Base-by-base conservation (phyloP, 2,113 vertebrate species). In the Menura novaehollandiae region DNA sequence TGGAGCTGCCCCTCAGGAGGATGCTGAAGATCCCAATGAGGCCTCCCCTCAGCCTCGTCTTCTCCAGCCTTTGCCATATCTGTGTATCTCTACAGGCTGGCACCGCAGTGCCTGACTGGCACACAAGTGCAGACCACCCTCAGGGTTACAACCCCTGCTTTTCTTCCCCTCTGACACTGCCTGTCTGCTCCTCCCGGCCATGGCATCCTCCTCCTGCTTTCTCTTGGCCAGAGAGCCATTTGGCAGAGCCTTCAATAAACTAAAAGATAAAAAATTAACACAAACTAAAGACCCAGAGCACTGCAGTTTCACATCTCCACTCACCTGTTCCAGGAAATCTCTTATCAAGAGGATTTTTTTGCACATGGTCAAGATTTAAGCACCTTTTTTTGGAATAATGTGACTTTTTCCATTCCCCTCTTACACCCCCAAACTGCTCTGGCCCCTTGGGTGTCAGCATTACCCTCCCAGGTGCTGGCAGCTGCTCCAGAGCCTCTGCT, bases 71-170 rank as follows among this genome's bases (percentile, higher is more conserved):
- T 74, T 69, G 55, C 46, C 9, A 2, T 26, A 7, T 44, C 71
- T 39, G 20, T 27, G 39, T 43, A 47, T 68, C 15, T 13, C 28
- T 22, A 4, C 39, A 41, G 60, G 43, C 55, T 64, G 44, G 18
- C 49, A 30, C 10, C 30, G 3, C 0, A 5, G 24, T 55, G 59
- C 12, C 6, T 60, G 62, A 4, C 8, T 4, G 18, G 39, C n/a
- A 41, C 53, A n/a, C 37, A 26, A 16, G 28, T 6, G 37, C 41
- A 19, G 2, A 17, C 58, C 44, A 17, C 35, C 33, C 52, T 21
- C 15, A 24, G 3, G 8, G 64, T 21, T 58, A 24, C 8, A 58
- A 19, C 24, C 52, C 0, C 3, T 35, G 28, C 21, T 41, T 59
- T 26, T 58, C 47, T 59, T 52, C 41, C 35, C 9, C 4, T 67